phyloP scores from a whole-genome alignment of 1,140 invertebrate genomes.

The Lepidotrigona ventralis region DNA sequence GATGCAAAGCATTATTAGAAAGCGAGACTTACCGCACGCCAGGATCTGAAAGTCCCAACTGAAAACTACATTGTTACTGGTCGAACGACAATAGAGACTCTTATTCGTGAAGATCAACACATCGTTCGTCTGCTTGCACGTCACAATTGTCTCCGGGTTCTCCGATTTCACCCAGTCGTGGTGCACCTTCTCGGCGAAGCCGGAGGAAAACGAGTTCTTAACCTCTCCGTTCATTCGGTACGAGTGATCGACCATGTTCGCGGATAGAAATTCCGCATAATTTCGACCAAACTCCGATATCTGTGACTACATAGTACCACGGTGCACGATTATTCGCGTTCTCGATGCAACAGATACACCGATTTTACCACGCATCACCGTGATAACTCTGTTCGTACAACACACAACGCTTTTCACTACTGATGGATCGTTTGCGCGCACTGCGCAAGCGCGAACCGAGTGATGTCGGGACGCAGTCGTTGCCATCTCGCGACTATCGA shows the following conservation, averaged over 20 bases:
- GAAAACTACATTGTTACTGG: constrained; percentile 20
- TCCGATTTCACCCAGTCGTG: constrained; percentile 49
- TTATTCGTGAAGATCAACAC: constrained; percentile 9
- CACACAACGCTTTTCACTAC: constrained; percentile 17
- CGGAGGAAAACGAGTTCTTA: background rate
- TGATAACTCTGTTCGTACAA: background rate
- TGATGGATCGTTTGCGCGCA: background rate
- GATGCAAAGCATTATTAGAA: background rate
- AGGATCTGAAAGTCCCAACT: constrained; percentile 64
- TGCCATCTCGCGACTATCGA: background rate
- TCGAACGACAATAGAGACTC: constrained; percentile 20
- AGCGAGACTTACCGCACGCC: constrained; percentile 53
- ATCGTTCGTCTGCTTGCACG: background rate
- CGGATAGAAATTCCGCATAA: background rate
- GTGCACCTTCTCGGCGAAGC: constrained; percentile 39
- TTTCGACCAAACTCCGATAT: background rate
- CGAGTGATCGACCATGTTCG: background rate
- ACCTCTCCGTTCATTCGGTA: constrained; percentile 11
- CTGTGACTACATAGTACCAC: background rate
- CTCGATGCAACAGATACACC: background rate
- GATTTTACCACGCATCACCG: background rate
- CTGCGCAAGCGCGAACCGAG: background rate
- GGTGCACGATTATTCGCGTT: background rate
- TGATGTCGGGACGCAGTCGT: too few relatives aligned
- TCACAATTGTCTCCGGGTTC: constrained; percentile 29